Conservation (phyloP, 2,113 vertebrate species). For the Vidua macroura region DNA sequence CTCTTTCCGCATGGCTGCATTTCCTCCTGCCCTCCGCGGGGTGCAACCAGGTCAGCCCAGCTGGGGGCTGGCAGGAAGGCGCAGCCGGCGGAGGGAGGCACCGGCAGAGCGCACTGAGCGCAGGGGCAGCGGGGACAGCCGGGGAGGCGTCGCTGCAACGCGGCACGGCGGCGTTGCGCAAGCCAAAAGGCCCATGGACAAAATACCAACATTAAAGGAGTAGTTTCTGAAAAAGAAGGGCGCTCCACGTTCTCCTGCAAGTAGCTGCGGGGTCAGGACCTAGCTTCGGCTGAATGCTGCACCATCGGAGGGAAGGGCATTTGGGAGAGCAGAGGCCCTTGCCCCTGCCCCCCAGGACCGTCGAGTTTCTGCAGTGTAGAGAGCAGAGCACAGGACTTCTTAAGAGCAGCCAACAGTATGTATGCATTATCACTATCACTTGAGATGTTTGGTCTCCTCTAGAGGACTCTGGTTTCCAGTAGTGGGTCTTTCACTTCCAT, state of each 20-base stretch:
- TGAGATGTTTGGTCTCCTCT: background rate
- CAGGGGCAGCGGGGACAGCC: background rate
- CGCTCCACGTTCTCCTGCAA: accelerated
- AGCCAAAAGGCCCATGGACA: background rate
- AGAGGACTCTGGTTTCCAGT: background rate
- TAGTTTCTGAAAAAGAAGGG: accelerated
- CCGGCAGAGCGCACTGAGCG: background rate
- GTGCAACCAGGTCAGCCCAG: accelerated
- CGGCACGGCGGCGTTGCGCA: accelerated
- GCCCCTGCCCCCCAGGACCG: accelerated
- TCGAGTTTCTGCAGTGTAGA: background rate
- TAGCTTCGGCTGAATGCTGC: background rate
- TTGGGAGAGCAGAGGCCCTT: background rate
- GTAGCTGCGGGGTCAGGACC: background rate
- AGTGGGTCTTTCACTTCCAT: background rate
- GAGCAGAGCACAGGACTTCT: background rate
- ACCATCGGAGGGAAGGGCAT: accelerated
- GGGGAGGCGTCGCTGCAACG: background rate
- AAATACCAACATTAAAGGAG: background rate
- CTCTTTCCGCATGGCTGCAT: background rate
- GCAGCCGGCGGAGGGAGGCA: background rate
- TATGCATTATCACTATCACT: accelerated
- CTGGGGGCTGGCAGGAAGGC: accelerated
- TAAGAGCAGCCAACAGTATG: background rate
- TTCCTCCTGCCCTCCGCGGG: no score